A percentile compares a stretch with the other conserved stretches of the same genome.
These are phyloP conservation scores for Indicator indicator DNA, from an alignment of 2,113 vertebrate species.

Conservation along the genomic window DNA sequence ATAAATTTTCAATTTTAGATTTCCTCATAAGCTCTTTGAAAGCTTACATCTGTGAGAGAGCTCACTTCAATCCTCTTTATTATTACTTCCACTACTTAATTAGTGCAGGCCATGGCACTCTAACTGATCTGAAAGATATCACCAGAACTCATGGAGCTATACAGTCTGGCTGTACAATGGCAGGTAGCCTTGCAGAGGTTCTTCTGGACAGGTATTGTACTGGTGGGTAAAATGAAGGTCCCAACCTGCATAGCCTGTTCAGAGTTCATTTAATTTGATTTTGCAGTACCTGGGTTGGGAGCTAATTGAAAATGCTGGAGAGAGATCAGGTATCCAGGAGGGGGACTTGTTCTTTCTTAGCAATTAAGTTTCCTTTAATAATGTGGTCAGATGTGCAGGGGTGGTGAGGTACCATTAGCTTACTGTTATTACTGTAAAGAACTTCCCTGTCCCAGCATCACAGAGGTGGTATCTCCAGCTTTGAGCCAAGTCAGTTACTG, in stretches of 20 bases:
- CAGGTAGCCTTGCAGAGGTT: not conserved
- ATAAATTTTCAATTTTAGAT: not conserved
- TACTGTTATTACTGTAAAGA: not conserved
- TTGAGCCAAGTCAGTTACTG: not conserved
- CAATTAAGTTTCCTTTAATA: not conserved
- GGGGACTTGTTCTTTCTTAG: not conserved
- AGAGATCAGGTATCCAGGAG: not conserved
- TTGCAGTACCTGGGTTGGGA: not conserved
- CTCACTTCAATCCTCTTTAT: not conserved
- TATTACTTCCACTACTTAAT: not conserved
- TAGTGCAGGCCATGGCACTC: not conserved
- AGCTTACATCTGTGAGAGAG: not conserved
- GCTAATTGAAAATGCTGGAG: not conserved
- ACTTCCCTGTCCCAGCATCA: not conserved
- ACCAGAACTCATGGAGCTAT: not conserved
- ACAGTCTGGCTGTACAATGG: not conserved
- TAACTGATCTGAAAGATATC: not conserved
- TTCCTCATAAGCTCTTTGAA: not conserved
- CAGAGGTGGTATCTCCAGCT: not conserved
- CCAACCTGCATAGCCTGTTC: not conserved
- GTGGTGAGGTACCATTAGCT: not conserved
- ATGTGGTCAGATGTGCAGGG: not conserved
- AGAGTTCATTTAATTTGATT: not conserved
- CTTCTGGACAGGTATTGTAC: not conserved
- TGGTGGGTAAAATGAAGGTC: not conserved